Percentiles rank a stretch among this genome's conserved stretches.
Conservation (phyloP, 2,113 vertebrate species). For the Tachysurus fulvidraco region DNA sequence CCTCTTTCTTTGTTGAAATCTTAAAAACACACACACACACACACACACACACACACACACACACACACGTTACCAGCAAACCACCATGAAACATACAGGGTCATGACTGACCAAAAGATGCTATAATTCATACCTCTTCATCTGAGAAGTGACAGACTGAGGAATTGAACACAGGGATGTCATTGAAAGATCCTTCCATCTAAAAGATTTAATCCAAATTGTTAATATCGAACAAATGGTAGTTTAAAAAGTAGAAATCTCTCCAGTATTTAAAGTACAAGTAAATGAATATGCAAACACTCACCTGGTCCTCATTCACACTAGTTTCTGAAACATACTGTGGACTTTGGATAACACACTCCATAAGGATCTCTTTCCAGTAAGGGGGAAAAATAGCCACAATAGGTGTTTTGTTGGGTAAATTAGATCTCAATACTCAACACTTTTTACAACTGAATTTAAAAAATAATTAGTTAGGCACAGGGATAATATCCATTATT, state of each 20-base stretch:
- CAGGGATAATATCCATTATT: background rate
- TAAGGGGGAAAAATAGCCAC: background rate
- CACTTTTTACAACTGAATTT: background rate
- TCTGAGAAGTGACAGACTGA: slow-evolving; percentile 43
- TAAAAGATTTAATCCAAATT: background rate
- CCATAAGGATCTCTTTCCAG: background rate
- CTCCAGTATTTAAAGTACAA: background rate
- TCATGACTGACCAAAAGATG: background rate
- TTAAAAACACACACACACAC: background rate
- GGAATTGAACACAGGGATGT: background rate
- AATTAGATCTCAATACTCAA: background rate
- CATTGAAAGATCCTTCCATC: slow-evolving; percentile 6
- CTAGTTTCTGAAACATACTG: background rate
- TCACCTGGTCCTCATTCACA: background rate
- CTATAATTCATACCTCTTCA: slow-evolving; percentile 52
- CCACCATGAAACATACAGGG: background rate
- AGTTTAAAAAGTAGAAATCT: background rate
- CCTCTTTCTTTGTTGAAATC: slow-evolving; percentile 58
- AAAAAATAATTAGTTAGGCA: background rate
- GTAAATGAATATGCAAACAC: background rate
- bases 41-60: background rate
- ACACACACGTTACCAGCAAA: background rate
- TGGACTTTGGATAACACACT: background rate
- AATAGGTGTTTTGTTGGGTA: background rate
- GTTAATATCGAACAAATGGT: background rate